phyloP scores from a whole-genome alignment of 1,140 invertebrate genomes.

The Anagrus nilaparvatae region DNA sequence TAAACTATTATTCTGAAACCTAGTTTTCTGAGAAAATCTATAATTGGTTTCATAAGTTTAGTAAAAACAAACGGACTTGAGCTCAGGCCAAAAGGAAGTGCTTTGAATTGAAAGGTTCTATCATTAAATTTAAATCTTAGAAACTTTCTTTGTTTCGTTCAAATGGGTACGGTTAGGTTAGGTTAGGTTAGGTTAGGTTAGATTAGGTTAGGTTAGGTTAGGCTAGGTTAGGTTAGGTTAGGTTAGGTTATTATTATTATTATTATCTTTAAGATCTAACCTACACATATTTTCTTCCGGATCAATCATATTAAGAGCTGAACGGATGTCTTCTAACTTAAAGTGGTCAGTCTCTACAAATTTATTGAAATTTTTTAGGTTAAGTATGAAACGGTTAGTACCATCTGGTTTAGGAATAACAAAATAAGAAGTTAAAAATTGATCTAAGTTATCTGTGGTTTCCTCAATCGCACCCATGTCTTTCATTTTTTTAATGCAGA shows the following conservation, averaged over 20 bases:
- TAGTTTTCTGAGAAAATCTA: neutral
- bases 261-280: slow-evolving; percentile 6
- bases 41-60: neutral
- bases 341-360: slow-evolving; percentile 10
- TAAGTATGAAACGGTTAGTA: slow-evolving; percentile 9
- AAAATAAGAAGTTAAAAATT: slow-evolving; percentile 10
- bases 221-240: too few relatives aligned
- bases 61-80: neutral
- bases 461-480: slow-evolving; percentile 2
- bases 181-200: too few relatives aligned
- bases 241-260: too few relatives aligned
- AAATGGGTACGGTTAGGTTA: slow-evolving; percentile 5
- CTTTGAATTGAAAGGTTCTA: neutral
- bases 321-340: slow-evolving; percentile 8
- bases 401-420: slow-evolving; percentile 7
- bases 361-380: slow-evolving; percentile 11
- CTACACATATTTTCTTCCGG: neutral
- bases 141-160: slow-evolving; percentile 15
- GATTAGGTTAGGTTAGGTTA: too few relatives aligned
- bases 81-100: neutral
- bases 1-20: neutral
- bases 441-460: neutral
- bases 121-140: slow-evolving; percentile 13
- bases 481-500: neutral
- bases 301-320: neutral